Conservation (phyloP, 2,888 invertebrate species). For the Crocallis elinguaria region DNA sequence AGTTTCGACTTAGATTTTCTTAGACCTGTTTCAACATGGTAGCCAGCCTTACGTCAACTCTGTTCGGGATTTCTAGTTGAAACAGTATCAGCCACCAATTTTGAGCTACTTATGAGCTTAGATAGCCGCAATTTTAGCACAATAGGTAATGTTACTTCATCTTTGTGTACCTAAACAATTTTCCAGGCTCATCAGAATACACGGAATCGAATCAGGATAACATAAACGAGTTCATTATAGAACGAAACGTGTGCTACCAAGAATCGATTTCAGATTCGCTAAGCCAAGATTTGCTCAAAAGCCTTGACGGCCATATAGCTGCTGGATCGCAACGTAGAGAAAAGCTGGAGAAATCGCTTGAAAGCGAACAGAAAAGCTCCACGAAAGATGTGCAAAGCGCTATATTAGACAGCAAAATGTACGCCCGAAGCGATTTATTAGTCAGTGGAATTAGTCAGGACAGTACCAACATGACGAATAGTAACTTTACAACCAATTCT, state of each 20-base stretch:
- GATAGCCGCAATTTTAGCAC: not conserved
- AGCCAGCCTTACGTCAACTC: too few relatives aligned
- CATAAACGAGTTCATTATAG: slow-evolving; percentile 76
- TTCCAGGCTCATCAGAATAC: slow-evolving; percentile 71
- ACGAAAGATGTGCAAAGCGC: slow-evolving; percentile 71
- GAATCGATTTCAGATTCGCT: slow-evolving; percentile 78
- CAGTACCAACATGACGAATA: slow-evolving; percentile 75
- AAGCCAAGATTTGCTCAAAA: slow-evolving; percentile 73
- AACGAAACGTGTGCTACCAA: slow-evolving; percentile 80
- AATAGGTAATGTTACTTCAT: not conserved
- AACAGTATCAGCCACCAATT: too few relatives aligned
- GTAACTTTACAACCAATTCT: slow-evolving; percentile 75
- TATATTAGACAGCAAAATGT: slow-evolving; percentile 68
- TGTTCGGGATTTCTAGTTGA: too few relatives aligned
- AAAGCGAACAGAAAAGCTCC: slow-evolving; percentile 71
- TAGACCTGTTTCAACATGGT: too few relatives aligned
- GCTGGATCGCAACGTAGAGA: slow-evolving; percentile 43
- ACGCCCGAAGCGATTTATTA: slow-evolving; percentile 59
- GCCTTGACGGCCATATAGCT: slow-evolving; percentile 65
- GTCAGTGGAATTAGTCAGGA: slow-evolving; percentile 68
- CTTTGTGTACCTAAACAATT: not conserved
- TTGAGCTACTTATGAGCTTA: too few relatives aligned
- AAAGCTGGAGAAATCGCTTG: slow-evolving; percentile 64
- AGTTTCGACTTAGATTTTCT: too few relatives aligned
- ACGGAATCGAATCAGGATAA: slow-evolving; percentile 74